These are phyloP conservation scores for Diplogasteroides magnus DNA, from an alignment of 1,140 invertebrate species.

Conservation along the genomic window DNA sequence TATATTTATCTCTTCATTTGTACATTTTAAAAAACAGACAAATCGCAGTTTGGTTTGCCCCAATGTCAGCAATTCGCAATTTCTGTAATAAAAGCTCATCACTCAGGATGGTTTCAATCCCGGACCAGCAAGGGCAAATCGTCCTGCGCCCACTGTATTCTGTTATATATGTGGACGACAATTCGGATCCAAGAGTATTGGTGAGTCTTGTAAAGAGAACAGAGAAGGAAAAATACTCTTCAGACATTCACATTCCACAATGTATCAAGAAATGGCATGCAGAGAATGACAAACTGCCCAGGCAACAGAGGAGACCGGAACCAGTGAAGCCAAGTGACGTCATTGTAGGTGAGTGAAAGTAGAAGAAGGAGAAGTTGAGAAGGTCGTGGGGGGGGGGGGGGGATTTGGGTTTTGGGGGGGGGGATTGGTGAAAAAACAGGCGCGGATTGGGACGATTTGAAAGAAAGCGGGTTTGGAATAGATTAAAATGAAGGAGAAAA, in stretches of 20 bases:
- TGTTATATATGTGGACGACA: conserved; percentile 73
- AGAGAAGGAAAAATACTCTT: not conserved
- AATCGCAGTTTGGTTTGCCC: no score
- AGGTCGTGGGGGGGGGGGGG: no score
- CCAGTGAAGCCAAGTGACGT: conserved; percentile 66
- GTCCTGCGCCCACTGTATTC: conserved; percentile 59
- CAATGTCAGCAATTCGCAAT: no score
- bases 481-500: no score
- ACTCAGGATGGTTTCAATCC: conserved; percentile 35
- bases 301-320: conserved; percentile 61
- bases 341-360: conserved; percentile 60
- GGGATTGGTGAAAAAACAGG: no score
- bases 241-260: conserved; percentile 69
- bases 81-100: no score
- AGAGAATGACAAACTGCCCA: conserved; percentile 67
- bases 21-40: no score
- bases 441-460: no score
- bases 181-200: conserved; percentile 69
- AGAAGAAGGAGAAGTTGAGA: no score
- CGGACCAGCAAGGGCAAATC: conserved; percentile 25
- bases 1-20: no score
- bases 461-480: no score
- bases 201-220: conserved; percentile 1
- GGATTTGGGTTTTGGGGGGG: no score
- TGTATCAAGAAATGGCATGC: conserved; percentile 71